A percentile compares a stretch with the other conserved stretches of the same genome.
phyloP scores from a whole-genome alignment of 2,113 vertebrate species.

The Malurus elegans region DNA sequence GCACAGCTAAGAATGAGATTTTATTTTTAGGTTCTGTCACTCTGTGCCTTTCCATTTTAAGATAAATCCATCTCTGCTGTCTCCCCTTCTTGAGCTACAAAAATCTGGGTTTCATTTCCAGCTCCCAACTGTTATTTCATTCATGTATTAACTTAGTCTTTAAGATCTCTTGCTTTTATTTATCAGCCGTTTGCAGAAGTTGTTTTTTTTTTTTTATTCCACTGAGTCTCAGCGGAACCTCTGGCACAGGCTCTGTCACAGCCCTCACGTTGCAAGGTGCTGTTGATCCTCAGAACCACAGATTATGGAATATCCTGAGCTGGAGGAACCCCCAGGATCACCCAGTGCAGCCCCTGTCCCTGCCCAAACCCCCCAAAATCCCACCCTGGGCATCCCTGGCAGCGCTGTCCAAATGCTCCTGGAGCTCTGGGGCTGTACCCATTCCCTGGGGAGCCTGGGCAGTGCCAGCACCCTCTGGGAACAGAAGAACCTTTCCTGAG shows the following conservation, averaged over 20 bases:
- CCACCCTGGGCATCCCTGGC: background rate
- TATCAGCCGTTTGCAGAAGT: conserved; percentile 26
- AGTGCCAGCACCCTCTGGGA: background rate
- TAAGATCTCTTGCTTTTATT: conserved; percentile 33
- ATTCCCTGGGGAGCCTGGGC: background rate
- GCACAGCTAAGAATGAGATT: conserved; percentile 28
- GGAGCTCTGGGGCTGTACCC: background rate
- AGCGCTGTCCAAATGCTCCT: background rate
- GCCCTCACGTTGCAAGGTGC: background rate
- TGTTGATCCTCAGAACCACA: background rate
- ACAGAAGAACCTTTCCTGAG: background rate
- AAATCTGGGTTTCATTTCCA: conserved; percentile 18
- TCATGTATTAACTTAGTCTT: background rate
- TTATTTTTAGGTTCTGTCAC: conserved; percentile 53
- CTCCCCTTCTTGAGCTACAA: background rate
- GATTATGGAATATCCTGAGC: background rate
- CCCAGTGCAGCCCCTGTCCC: fast-evolving
- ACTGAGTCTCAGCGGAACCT: background rate
- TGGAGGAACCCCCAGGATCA: background rate
- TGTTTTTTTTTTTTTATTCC: background rate
- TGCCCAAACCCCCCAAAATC: background rate
- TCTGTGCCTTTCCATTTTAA: conserved; percentile 19
- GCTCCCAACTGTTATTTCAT: conserved; percentile 8
- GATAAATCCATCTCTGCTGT: conserved; percentile 31
- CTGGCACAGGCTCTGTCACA: background rate